These are phyloP conservation scores for Entomyzon cyanotis DNA, from an alignment of 2,113 vertebrate species.

Conservation along the genomic window DNA sequence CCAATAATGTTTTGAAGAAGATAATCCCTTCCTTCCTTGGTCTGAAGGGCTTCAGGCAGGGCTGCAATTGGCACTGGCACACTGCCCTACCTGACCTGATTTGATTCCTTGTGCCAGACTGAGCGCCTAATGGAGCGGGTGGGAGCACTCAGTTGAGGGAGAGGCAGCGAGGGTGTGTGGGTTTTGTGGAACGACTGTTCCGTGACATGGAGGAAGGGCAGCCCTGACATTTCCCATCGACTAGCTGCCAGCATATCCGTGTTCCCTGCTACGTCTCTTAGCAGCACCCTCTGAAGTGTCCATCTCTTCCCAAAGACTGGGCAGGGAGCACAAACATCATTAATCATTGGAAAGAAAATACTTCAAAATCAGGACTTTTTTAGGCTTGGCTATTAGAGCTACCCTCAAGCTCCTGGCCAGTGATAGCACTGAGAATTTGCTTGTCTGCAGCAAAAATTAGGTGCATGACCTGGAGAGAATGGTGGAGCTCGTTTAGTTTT, in stretches of 20 bases:
- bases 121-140: fast-evolving
- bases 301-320: not conserved
- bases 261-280: not conserved
- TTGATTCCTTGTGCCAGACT: not conserved
- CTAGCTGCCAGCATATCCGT: not conserved
- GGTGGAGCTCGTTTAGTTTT: not conserved
- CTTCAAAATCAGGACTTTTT: not conserved
- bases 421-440: not conserved
- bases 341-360: not conserved
- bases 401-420: not conserved
- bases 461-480: not conserved
- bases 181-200: not conserved
- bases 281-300: not conserved
- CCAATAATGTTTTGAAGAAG: not conserved
- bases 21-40: not conserved
- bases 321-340: not conserved
- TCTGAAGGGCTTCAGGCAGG: not conserved
- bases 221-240: not conserved
- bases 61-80: not conserved
- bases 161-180: fast-evolving
- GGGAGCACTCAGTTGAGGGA: not conserved
- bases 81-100: not conserved
- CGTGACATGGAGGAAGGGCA: not conserved
- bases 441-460: not conserved
- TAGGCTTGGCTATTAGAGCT: not conserved